A percentile compares a stretch with the other conserved stretches of the same genome.
phyloP scores from a whole-genome alignment of 2,888 invertebrate species.

The Platypus cylindrus region DNA sequence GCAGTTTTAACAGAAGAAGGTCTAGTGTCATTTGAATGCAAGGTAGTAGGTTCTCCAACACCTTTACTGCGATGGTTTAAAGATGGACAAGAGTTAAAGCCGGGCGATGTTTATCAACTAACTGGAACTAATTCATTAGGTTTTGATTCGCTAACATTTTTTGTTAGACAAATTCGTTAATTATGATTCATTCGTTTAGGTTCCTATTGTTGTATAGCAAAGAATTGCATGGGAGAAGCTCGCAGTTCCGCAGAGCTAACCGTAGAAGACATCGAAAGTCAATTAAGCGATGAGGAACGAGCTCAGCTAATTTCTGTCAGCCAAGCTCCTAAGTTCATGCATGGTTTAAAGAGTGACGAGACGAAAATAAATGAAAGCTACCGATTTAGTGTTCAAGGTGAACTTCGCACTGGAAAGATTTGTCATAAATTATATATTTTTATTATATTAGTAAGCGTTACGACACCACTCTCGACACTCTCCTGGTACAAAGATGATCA shows the following conservation, averaged over 20 bases:
- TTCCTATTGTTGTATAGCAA: constrained; percentile 79
- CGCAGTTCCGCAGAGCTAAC: constrained; percentile 78
- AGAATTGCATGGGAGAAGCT: constrained; percentile 83
- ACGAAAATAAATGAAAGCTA: constrained; percentile 72
- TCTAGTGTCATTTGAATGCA: constrained; percentile 83
- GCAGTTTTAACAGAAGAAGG: constrained; percentile 86
- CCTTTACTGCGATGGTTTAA: constrained; percentile 83
- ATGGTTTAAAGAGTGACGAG: constrained; percentile 70
- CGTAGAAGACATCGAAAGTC: constrained; percentile 82
- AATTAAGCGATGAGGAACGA: constrained; percentile 75
- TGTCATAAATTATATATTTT: constrained; percentile 3
- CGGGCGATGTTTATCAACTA: constrained; percentile 84
- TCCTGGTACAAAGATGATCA: constrained; percentile 84
- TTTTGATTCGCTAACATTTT: too few species aligned
- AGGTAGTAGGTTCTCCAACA: constrained; percentile 85
- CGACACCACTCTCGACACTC: constrained; percentile 63
- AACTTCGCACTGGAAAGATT: neutral
- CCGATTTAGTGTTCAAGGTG: constrained; percentile 70
- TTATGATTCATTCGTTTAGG: constrained; percentile 55
- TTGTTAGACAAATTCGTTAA: too few species aligned
- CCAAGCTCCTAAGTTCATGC: constrained; percentile 72
- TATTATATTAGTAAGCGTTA: constrained; percentile 51
- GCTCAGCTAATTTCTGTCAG: constrained; percentile 60
- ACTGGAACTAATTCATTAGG: constrained; percentile 79
- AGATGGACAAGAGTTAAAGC: constrained; percentile 82